A percentile compares a stretch with the other conserved stretches of the same genome.
phyloP scores from a whole-genome alignment of 2,113 vertebrate species.

The Sylvilagus bachmani region DNA sequence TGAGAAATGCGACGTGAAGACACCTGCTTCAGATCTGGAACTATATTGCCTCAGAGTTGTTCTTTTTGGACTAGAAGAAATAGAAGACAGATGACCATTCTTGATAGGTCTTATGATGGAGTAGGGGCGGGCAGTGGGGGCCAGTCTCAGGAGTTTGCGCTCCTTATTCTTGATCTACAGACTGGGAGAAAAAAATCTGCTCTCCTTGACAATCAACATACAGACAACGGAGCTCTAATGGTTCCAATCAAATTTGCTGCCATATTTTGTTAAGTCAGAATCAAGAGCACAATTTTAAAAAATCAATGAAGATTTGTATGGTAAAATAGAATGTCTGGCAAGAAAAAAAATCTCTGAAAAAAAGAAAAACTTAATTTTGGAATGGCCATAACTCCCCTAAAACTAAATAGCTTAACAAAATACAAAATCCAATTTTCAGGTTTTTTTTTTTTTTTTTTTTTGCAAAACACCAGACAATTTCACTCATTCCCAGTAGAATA shows the following conservation, averaged over 20 bases:
- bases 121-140: background rate
- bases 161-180: slow-evolving; percentile 38
- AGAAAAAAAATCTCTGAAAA: background rate
- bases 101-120: background rate
- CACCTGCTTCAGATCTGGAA: slow-evolving; percentile 48
- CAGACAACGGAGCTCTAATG: slow-evolving; percentile 30
- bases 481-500: slow-evolving; percentile 2
- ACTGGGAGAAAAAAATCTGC: slow-evolving; percentile 31
- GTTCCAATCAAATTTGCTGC: slow-evolving; percentile 54
- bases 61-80: background rate
- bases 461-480: slow-evolving; percentile 54
- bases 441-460: background rate
- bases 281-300: slow-evolving; percentile 67
- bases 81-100: background rate
- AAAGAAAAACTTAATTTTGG: slow-evolving; percentile 24
- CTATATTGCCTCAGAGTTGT: slow-evolving; percentile 60
- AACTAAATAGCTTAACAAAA: too few relatives aligned
- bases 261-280: slow-evolving; percentile 52
- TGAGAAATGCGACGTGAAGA: background rate
- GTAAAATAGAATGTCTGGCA: slow-evolving; percentile 48
- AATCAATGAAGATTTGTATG: slow-evolving; percentile 34
- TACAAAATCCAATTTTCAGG: background rate
- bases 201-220: background rate
- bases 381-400: background rate
- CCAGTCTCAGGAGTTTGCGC: background rate